Evolutionary conservation across 2,888 invertebrate genomes (phyloP).

Genomic region (Marronus borbonicus): DNA sequence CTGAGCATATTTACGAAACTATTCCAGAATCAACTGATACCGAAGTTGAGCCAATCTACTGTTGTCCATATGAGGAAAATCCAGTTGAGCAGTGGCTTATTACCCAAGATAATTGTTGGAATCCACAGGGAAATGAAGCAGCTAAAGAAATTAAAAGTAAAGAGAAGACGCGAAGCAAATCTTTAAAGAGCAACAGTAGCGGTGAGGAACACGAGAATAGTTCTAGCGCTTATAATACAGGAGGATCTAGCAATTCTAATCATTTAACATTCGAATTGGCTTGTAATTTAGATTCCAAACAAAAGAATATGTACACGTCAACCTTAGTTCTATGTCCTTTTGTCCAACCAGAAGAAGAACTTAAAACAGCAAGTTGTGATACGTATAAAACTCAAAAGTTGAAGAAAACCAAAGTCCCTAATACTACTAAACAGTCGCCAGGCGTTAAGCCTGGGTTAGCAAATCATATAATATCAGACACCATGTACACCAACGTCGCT

Average conservation of each 20-base stretch:
- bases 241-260: constrained; percentile 82
- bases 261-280: constrained; percentile 73
- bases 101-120: constrained; percentile 59
- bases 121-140: constrained; percentile 49
- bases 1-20: constrained; percentile 79
- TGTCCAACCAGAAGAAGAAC: constrained; percentile 59
- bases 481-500: constrained; percentile 81
- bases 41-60: constrained; percentile 76
- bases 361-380: constrained; percentile 61
- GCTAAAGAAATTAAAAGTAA: constrained; percentile 59
- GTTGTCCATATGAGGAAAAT: constrained; percentile 75
- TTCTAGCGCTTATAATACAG: constrained; percentile 83
- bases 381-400: constrained; percentile 61
- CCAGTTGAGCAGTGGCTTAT: constrained; percentile 66
- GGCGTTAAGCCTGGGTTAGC: constrained; percentile 60
- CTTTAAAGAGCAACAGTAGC: constrained; percentile 68
- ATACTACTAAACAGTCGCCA: constrained; percentile 62
- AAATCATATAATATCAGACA: constrained; percentile 72
- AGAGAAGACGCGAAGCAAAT: constrained; percentile 61
- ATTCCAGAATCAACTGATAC: constrained; percentile 76
- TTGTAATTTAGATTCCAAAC: constrained; percentile 69
- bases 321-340: constrained; percentile 64
- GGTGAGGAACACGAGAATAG: constrained; percentile 76
- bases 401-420: constrained; percentile 62
- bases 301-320: constrained; percentile 65